A percentile compares a stretch with the other conserved stretches of the same genome.
Evolutionary conservation across 2,113 vertebrate species (phyloP).

Genomic region (Enhydra lutris): DNA sequence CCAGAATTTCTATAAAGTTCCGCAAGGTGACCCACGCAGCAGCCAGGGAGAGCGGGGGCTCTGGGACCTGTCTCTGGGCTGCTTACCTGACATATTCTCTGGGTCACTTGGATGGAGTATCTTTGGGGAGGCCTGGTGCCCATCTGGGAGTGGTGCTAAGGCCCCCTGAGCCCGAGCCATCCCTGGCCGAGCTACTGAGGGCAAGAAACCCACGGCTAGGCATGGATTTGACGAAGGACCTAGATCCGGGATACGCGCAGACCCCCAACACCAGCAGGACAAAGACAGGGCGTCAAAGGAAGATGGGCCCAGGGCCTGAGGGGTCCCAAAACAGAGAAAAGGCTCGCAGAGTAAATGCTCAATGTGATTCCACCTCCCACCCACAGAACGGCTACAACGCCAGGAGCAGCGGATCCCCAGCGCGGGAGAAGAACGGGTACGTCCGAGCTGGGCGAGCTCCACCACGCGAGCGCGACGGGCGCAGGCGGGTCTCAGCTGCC

Average conservation of each 20-base stretch:
- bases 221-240: too few relatives aligned
- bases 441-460: too few relatives aligned
- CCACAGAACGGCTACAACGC: background rate
- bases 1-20: background rate
- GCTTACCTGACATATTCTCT: background rate
- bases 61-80: background rate
- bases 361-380: background rate
- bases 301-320: background rate
- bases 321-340: background rate
- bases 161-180: background rate
- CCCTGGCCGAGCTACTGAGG: background rate
- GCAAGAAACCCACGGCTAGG: background rate
- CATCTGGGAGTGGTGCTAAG: background rate
- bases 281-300: background rate
- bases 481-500: background rate
- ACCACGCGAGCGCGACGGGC: fast-evolving
- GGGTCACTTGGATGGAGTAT: background rate
- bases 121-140: background rate
- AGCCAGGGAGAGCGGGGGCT: background rate
- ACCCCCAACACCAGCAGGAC: too few relatives aligned
- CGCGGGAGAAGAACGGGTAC: too few relatives aligned
- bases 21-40: background rate
- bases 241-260: fast-evolving
- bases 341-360: background rate
- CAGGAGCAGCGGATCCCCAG: too few relatives aligned